Conservation (phyloP, 1,140 invertebrate species). For the Pomacea maculata region DNA sequence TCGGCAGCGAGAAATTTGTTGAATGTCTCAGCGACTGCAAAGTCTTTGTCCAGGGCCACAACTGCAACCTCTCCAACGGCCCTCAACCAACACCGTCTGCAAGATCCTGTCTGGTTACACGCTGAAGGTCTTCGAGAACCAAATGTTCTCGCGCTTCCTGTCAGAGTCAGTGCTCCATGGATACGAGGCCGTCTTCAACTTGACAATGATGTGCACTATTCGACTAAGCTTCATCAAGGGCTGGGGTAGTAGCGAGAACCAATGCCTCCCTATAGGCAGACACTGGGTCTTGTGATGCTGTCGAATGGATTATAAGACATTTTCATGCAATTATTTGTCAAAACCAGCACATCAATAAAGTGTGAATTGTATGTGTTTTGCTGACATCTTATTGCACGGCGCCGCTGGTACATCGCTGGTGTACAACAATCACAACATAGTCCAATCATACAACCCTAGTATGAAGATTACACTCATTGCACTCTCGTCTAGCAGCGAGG, state of each 20-base stretch:
- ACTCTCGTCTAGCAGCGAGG: too few species aligned
- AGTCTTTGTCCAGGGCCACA: slow-evolving; percentile 95
- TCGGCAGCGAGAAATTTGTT: slow-evolving; percentile 71
- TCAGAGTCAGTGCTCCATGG: slow-evolving; percentile 79
- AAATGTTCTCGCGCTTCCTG: slow-evolving; percentile 92
- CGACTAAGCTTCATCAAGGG: slow-evolving; percentile 72
- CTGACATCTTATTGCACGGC: too few species aligned
- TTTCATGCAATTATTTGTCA: too few species aligned
- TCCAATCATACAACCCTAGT: too few species aligned
- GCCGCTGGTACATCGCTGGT: too few species aligned
- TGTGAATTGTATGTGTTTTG: too few species aligned
- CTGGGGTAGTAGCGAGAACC: slow-evolving; percentile 68
- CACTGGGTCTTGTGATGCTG: too few species aligned
- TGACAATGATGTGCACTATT: slow-evolving; percentile 98
- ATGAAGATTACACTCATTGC: too few species aligned
- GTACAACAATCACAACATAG: too few species aligned
- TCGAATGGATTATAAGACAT: too few species aligned
- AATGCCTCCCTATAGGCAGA: slow-evolving; percentile 46
- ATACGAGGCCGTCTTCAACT: slow-evolving; percentile 93
- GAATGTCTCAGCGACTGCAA: slow-evolving; percentile 94
- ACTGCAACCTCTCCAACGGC: slow-evolving; percentile 91
- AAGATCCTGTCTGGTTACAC: slow-evolving; percentile 81
- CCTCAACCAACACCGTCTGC: slow-evolving; percentile 97
- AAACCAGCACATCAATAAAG: too few species aligned
- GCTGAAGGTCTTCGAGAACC: slow-evolving; percentile 97